These are phyloP conservation scores for Ectropis grisescens DNA, from an alignment of 1,140 invertebrate genomes.

Conservation along the genomic window DNA sequence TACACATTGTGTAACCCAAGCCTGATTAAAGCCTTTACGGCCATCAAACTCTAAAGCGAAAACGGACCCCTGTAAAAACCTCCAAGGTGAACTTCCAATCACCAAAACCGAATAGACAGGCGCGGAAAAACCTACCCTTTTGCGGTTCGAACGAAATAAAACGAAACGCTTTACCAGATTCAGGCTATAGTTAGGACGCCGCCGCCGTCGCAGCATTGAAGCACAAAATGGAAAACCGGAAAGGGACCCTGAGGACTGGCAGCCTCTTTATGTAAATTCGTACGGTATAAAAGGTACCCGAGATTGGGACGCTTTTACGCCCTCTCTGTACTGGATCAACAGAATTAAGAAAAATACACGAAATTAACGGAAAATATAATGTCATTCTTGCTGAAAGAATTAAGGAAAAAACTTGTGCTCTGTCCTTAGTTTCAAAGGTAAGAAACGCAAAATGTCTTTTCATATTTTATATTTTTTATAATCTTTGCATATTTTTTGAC, in stretches of 20 bases:
- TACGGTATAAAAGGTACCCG: conserved; percentile 47
- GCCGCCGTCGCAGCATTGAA: conserved; percentile 29
- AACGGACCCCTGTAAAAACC: not conserved
- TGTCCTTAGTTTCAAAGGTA: not conserved
- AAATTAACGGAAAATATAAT: conserved; percentile 26
- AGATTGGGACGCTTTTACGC: conserved; percentile 41
- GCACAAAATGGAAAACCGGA: conserved; percentile 50
- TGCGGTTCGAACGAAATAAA: conserved; percentile 37
- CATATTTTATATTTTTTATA: not conserved
- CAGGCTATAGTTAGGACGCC: conserved; percentile 21
- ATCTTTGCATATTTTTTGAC: not conserved
- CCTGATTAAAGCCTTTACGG: not conserved
- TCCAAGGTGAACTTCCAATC: conserved; percentile 11
- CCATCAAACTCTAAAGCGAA: not conserved
- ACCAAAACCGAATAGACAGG: conserved; percentile 17
- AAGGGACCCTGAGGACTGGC: conserved; percentile 46
- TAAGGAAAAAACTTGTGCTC: conserved; percentile 8
- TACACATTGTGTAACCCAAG: not conserved
- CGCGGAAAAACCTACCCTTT: conserved; percentile 23
- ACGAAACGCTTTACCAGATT: conserved; percentile 34
- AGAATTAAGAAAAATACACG: conserved; percentile 23
- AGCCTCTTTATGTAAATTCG: conserved; percentile 52
- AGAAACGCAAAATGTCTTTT: not conserved
- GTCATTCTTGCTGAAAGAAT: too few species aligned
- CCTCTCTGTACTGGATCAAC: conserved; percentile 24